Evolutionary conservation across 2,113 vertebrate genomes (phyloP).

Genomic region (Oncorhynchus kisutch): DNA sequence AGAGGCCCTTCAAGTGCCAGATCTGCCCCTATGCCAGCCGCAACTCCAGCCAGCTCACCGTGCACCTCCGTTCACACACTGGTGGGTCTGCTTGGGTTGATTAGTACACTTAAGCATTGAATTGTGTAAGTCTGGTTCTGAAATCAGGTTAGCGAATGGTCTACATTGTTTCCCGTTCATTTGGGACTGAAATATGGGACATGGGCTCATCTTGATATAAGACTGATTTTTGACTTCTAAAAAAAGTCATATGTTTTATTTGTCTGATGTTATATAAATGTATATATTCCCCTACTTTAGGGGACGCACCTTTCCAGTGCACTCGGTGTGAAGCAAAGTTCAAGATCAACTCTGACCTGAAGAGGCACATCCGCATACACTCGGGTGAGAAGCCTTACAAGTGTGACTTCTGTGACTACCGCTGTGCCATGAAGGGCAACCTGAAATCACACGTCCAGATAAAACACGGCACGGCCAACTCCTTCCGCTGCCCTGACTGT

Average conservation of each 20-base stretch:
- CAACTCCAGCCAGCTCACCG: slow-evolving; percentile 96
- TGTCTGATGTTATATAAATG: not conserved
- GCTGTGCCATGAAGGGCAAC: slow-evolving; percentile 98
- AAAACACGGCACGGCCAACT: slow-evolving; percentile 84
- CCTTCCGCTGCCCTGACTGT: slow-evolving; percentile 84
- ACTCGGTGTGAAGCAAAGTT: slow-evolving; percentile 94
- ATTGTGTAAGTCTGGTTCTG: too few relatives aligned
- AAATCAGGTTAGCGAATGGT: too few relatives aligned
- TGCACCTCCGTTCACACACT: slow-evolving; percentile 91
- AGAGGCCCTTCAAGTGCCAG: slow-evolving; percentile 95
- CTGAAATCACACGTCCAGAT: slow-evolving; percentile 93
- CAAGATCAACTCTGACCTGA: slow-evolving; percentile 99
- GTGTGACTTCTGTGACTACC: slow-evolving; percentile 92
- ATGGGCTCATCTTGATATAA: too few relatives aligned
- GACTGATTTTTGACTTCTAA: too few relatives aligned
- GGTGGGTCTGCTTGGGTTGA: slow-evolving; percentile 44
- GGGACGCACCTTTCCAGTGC: slow-evolving; percentile 90
- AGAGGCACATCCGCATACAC: slow-evolving; percentile 93
- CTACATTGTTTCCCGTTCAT: too few relatives aligned
- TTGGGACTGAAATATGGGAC: too few relatives aligned
- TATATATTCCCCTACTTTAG: slow-evolving; percentile 33
- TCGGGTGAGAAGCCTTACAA: slow-evolving; percentile 97
- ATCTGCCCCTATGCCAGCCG: slow-evolving; percentile 95
- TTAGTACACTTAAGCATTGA: too few relatives aligned
- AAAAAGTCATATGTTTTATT: not conserved